These are phyloP conservation scores for Drosophila teissieri DNA, from an alignment of 1,140 invertebrate species.

Conservation along the genomic window DNA sequence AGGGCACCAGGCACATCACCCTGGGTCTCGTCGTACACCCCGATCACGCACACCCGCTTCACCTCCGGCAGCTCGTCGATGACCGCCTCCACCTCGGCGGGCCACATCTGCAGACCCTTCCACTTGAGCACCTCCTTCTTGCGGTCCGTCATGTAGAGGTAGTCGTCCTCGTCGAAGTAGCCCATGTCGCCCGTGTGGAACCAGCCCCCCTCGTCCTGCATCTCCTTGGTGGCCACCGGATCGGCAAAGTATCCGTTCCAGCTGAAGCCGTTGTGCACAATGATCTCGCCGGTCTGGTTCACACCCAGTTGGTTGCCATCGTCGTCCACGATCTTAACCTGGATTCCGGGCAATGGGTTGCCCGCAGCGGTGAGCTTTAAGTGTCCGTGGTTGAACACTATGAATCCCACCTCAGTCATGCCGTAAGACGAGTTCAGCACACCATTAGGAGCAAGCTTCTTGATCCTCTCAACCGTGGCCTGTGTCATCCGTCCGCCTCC, in stretches of 20 bases:
- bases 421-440: slow-evolving; percentile 42
- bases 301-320: slow-evolving; percentile 56
- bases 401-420: slow-evolving; percentile 51
- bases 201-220: slow-evolving; percentile 88
- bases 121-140: slow-evolving; percentile 93
- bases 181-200: slow-evolving; percentile 90
- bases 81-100: slow-evolving; percentile 65
- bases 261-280: slow-evolving; percentile 58
- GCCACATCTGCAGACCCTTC: slow-evolving; percentile 77
- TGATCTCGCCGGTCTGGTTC: slow-evolving; percentile 82
- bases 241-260: slow-evolving; percentile 85
- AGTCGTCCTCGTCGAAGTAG: slow-evolving; percentile 88
- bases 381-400: slow-evolving; percentile 32
- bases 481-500: slow-evolving; percentile 36
- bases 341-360: slow-evolving; percentile 24
- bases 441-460: slow-evolving; percentile 22
- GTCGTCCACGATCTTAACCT: slow-evolving; percentile 77
- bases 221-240: slow-evolving; percentile 86
- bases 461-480: slow-evolving; percentile 35
- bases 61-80: slow-evolving; percentile 55
- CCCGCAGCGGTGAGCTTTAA: slow-evolving; percentile 46
- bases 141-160: slow-evolving; percentile 89
- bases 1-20: slow-evolving; percentile 62
- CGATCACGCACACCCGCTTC: slow-evolving; percentile 64
- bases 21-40: slow-evolving; percentile 48